Base-by-base conservation (phyloP, 2,888 invertebrate species). In the Tridacna crocea region DNA sequence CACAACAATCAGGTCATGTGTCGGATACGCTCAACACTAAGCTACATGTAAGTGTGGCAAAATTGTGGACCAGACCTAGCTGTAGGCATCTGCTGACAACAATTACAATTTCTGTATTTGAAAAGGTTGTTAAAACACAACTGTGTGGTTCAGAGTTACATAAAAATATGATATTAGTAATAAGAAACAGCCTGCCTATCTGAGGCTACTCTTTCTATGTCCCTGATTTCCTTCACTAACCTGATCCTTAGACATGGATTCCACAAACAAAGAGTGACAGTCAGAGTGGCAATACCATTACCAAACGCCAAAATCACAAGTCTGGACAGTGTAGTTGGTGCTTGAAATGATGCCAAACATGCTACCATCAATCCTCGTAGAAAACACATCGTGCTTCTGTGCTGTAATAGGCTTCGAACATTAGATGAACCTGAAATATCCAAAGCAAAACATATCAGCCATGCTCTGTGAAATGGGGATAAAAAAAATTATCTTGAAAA, bases 341-440 rank as follows among this genome's bases (percentile, higher is more conserved):
- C 93, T 79, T 94, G 94, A 84, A 94, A 94, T 15, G 94, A 94
- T 10, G 90, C 91, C 3, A 94, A 77, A 27, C 90, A 85, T 19
- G 84, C 91, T 8, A 94, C 88, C 70, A 86, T 81, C 10, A 89
- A 48, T 8, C 93, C 85, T 15, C 93, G 91, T 48, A 94, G 87
- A 10, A 92, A 22, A 70, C 70, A 70, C 70, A 70, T 70, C 22
- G 70, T 70, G 26, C 70, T 70, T 17, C 70, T 46, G 47, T 70
- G 51, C 47, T 70, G 70, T 8, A 70, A 47, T 12, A 70, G 70
- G 19, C 70, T 70, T 70, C 70, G 22, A 36, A 70, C 51, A 51
- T 70, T 70, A 22, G 47, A 47, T 12, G 70, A 70, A 15, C 70
- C 70, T 70, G 48, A 63, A 75, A 61, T 47, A 22, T 63, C 36